Evolutionary conservation across 2,113 vertebrate genomes (phyloP), one percentile per base, ranked within the genome.

Genomic region (Pontoporia blainvillei): DNA sequence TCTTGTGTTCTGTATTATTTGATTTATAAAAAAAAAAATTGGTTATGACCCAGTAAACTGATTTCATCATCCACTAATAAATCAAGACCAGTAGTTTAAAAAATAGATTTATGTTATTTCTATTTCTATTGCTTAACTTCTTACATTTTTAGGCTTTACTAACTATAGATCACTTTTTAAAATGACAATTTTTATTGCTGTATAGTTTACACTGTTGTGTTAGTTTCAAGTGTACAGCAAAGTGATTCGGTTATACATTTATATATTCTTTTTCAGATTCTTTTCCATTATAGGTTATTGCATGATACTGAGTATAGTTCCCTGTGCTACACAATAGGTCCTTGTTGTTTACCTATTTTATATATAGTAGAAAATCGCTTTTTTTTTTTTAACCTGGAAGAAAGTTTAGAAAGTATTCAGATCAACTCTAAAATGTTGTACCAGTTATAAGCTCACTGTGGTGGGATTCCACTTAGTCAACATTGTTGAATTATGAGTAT

Each of bases 21-120:
- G 84, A 92, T 76, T 79, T 83, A 69, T 71, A 93, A 82, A 71
- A 62, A 82, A 71, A 62, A 61, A 75, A 44, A 57, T 71, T 66
- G 25, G 21, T n/a, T 95, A 78, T 88, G 69, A 91, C 25, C 69
- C 54, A 86, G 17, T 85, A 72, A 78, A 67, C 10, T 86, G 71
- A 94, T 89, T 95, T 88, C n/a, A 85, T 85, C 91, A 97, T 46
- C 75, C 39, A 96, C 64, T 83, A 62, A 36, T 36, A 36, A 62
- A 52, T 91, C 17, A 71, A 96, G 72, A 66, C 36, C 67, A 86
- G 34, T 69, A 88, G 52, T 91, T 91, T 92, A 84, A 92, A 88
- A 64, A 91, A 44, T 29, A 92, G 14, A 59, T 81, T 90, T 95
- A 83, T 62, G 72, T 31, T 90, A 69, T 78, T 78, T n/a, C 13